Percentiles rank a stretch among this genome's conserved stretches.
Conservation (phyloP, 2,888 invertebrate species). For the Limenitis camilla region DNA sequence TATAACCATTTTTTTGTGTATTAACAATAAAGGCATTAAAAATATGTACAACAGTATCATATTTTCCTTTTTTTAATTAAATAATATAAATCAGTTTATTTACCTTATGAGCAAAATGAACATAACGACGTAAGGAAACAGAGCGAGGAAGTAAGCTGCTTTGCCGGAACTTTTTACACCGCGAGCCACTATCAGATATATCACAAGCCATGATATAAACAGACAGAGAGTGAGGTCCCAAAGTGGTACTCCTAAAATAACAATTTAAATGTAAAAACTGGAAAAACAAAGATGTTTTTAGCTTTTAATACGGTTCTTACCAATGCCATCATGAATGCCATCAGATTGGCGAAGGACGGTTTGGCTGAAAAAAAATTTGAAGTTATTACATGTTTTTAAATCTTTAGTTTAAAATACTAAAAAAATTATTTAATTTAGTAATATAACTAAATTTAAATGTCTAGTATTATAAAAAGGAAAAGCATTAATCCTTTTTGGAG, state of each 20-base stretch:
- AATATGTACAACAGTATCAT: no score
- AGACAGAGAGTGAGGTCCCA: conserved; percentile 81
- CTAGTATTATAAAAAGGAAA: no score
- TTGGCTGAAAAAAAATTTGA: conserved; percentile 16
- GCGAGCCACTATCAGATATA: conserved; percentile 80
- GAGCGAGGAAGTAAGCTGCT: conserved; percentile 89
- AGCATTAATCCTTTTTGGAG: no score
- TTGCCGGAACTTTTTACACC: conserved; percentile 88
- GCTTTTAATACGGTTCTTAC: conserved; percentile 21
- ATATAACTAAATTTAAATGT: background rate
- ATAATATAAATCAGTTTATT: conserved; percentile 7
- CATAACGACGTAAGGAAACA: conserved; percentile 88
- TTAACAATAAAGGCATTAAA: no score
- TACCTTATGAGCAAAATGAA: conserved; percentile 79
- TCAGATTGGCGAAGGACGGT: conserved; percentile 31
- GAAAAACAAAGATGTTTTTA: background rate
- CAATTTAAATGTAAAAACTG: background rate
- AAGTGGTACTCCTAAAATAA: conserved; percentile 69
- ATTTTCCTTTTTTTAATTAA: no score
- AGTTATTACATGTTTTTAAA: background rate
- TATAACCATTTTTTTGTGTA: no score
- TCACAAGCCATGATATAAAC: conserved; percentile 79
- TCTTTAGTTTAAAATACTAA: background rate
- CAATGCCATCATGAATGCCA: conserved; percentile 33
- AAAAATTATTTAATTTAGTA: background rate